Base-by-base conservation (phyloP, 2,888 invertebrate species). In the Melinaea menophilus region DNA sequence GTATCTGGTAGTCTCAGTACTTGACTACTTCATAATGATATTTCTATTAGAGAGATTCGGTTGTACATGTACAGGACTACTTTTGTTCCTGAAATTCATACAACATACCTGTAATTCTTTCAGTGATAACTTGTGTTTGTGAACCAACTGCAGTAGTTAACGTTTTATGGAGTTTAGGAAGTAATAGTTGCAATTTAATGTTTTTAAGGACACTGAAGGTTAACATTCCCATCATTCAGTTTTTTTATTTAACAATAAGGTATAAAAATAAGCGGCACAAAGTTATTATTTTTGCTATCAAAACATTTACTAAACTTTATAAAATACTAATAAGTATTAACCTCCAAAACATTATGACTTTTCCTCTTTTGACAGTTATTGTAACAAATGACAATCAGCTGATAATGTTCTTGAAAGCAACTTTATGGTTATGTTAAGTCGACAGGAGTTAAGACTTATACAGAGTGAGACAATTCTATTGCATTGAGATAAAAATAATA, bases 151-250 rank as follows among this genome's bases (percentile, higher is more conserved):
- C 64, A 7, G 56, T 58, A 51, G 63, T 62, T 13, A 62, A 35
- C 12, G 62, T 58, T 58, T 57, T 67, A 51, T 46, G 37, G 31
- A 61, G 22, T 34, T 62, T 33, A 35, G 55, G 46, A 11, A 59
- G 41, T 35, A 56, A 35, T n/a, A 35, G 34, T 13, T 82, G 85
- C 3, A 78, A 71, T 66, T 80, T 84, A 61, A 76, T 79, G 34
- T 74, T 79, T 67, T 74, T 81, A 2, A 86, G 65, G 58, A 84
- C 73, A 73, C 80, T 83, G 69, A 85, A 83, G 2, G 81, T 79
- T 64, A 82, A 64, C 5, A 81, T 65, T 58, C 82, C 80, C 88
- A 88, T 87, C 66, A 63, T 74, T 56, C 2, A 5, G 3, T 34
- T 56, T 11, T 11, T 33, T 13, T 33, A n/a, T 5, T 5, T 31